Conservation (phyloP, 2,797 vertebrate species). For the Phylloscopus collybita region DNA sequence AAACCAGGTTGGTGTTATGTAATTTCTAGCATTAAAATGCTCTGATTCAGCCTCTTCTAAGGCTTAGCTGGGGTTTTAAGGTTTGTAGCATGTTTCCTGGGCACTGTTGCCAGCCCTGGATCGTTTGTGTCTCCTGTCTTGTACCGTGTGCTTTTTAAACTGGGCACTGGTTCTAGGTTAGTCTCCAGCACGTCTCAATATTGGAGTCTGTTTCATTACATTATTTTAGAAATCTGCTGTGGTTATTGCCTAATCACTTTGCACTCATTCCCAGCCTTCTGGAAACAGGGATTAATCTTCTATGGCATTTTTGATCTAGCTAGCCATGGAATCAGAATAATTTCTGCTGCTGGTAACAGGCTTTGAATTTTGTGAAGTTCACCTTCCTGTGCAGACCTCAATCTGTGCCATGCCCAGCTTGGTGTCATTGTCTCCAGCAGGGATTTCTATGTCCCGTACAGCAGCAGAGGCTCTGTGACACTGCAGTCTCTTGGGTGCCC, state of each 20-base stretch:
- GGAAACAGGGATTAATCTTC: constrained; percentile 10
- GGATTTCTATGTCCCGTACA: rapidly evolving
- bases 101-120: background rate
- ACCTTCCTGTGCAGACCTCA: background rate
- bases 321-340: background rate
- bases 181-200: background rate
- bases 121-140: rapidly evolving
- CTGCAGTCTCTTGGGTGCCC: background rate
- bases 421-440: background rate
- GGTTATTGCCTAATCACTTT: background rate
- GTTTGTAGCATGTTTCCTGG: background rate
- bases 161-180: background rate
- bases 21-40: background rate
- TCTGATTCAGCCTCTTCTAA: background rate
- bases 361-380: background rate
- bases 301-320: background rate
- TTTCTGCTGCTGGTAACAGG: background rate
- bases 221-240: background rate
- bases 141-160: background rate
- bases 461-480: rapidly evolving
- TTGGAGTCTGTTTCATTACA: background rate
- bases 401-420: rapidly evolving
- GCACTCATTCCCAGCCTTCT: background rate
- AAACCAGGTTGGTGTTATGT: background rate
- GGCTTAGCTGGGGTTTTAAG: background rate